phyloP scores from a whole-genome alignment of 2,888 invertebrate species.

The Cheilosia soror region DNA sequence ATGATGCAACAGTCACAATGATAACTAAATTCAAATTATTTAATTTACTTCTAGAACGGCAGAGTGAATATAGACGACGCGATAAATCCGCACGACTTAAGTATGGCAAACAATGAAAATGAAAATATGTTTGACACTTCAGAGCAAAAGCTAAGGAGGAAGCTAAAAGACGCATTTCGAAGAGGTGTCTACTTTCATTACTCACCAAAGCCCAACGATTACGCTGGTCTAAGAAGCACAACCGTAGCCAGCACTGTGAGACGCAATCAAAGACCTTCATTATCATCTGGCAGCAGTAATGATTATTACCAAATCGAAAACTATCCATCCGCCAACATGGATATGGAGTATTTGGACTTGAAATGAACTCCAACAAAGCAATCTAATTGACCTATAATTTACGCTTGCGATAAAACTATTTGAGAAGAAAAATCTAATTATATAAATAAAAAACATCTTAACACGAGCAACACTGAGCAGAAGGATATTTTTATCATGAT shows the following conservation, averaged over 20 bases:
- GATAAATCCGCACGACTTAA: slow-evolving; percentile 37
- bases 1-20: background rate
- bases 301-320: slow-evolving; percentile 59
- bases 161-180: slow-evolving; percentile 49
- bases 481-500: slow-evolving; percentile 72
- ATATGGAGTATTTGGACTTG: slow-evolving; percentile 62
- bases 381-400: slow-evolving; percentile 37
- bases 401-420: slow-evolving; percentile 29
- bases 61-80: slow-evolving; percentile 46
- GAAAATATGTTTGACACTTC: slow-evolving; percentile 43
- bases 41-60: slow-evolving; percentile 35
- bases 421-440: slow-evolving; percentile 30
- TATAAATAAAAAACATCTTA: slow-evolving; percentile 37
- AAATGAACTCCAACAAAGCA: slow-evolving; percentile 34
- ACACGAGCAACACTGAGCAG: slow-evolving; percentile 64
- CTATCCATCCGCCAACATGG: slow-evolving; percentile 52
- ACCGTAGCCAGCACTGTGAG: slow-evolving; percentile 28
- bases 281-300: slow-evolving; percentile 32
- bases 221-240: slow-evolving; percentile 1
- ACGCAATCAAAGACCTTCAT: slow-evolving; percentile 23
- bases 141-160: slow-evolving; percentile 44
- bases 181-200: slow-evolving; percentile 55
- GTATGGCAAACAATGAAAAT: slow-evolving; percentile 32
- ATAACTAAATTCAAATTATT: slow-evolving; percentile 27
- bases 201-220: slow-evolving; percentile 24